Evolutionary conservation across 1,140 invertebrate species (phyloP), one percentile per base, ranked within the genome.

Genomic region (Linepithema humile): DNA sequence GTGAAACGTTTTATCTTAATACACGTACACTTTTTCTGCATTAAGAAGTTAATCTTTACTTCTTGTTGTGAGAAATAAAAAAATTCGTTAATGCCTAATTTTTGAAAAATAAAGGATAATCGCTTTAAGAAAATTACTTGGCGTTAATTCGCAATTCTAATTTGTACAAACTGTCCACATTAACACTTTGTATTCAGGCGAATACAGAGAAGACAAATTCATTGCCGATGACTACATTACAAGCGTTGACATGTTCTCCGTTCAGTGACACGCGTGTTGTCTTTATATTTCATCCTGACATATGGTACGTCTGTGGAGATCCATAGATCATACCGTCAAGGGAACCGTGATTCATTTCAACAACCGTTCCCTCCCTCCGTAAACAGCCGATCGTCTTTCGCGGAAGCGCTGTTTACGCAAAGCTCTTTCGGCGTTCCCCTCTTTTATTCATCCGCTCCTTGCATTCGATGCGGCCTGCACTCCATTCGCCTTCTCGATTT

Each of bases 301-400:
- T 32, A 40, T 20, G 17, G 6, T 40, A 17, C 62, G 53, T 55
- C 23, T 17, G 48, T 48, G 43, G 48, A 57, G 35, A 20, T 35
- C 48, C 32, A 20, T 23, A 12, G 62, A 78, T 38, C 32, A 32
- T 12, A 20, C 75, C 32, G 17, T 12, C 7, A 3, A 6, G 20
- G 29, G 40, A 35, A 32, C 35, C 6, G 43, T n/a, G 26, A 72
- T 64, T 55, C 65, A 29, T 82, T 43, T 82, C 57, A 59, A 35
- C 26, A 48, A 35, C 12, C 45, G 9, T 26, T 65, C 43, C 38
- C 10, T 55, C 48, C 15, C 43, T 60, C 40, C 59, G 48, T 72
- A 70, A 87, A 87, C 53, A 50, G 15, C 48, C 55, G 77, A 86
- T 86, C 69, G 72, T 45, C 53, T 87, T n/a, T 87, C 78, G 55